Percentiles rank a stretch among this genome's conserved stretches.
These are phyloP conservation scores for Tauraco hartlaubi DNA, from an alignment of 2,797 vertebrate species.

Conservation along the genomic window DNA sequence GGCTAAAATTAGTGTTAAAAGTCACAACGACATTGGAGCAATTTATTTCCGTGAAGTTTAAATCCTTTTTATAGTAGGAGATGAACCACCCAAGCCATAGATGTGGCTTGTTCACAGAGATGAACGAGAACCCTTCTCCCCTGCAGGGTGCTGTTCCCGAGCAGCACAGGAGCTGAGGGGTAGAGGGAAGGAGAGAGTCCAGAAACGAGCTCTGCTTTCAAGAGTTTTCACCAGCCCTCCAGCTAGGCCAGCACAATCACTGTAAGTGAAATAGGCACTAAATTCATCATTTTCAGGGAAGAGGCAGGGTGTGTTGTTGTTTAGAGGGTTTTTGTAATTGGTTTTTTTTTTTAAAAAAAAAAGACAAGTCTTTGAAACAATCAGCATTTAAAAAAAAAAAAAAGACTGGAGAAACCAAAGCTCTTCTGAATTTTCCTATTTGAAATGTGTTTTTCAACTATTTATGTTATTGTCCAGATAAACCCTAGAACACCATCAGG, in stretches of 20 bases:
- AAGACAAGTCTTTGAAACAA: not conserved
- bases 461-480: not conserved
- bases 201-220: not conserved
- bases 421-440: not conserved
- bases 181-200: not conserved
- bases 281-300: not conserved
- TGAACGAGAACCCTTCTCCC: not conserved
- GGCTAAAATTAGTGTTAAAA: not conserved
- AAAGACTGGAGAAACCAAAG: not conserved
- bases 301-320: fast-evolving
- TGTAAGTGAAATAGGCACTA: not conserved
- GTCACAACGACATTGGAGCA: not conserved
- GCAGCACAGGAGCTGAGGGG: not conserved
- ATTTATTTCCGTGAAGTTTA: not conserved
- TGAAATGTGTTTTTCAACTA: not conserved
- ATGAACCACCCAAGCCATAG: not conserved
- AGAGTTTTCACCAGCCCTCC: not conserved
- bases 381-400: not conserved
- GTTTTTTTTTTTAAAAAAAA: not conserved
- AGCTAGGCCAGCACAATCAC: fast-evolving
- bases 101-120: not conserved
- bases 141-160: not conserved
- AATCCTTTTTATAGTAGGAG: not conserved
- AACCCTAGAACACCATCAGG: not conserved
- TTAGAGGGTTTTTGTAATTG: not conserved